Conservation (phyloP, 2,888 invertebrate species). For the Lamellibrachia columna region DNA sequence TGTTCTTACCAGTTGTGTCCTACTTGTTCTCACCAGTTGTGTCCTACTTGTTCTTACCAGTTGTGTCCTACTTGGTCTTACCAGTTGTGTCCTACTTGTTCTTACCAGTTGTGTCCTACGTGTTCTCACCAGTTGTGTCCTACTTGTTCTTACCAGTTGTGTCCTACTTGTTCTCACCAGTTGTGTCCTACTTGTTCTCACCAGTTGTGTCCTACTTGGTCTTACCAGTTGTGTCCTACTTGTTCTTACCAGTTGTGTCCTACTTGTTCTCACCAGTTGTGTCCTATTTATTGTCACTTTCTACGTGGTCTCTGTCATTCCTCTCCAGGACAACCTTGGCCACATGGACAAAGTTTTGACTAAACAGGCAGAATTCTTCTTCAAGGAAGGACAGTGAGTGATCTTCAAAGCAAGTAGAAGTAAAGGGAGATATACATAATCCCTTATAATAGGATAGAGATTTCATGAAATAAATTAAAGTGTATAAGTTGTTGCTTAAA, state of each 20-base stretch:
- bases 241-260: too few species aligned
- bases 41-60: too few species aligned
- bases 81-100: too few species aligned
- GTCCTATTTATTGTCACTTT: constrained; percentile 8
- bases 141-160: too few species aligned
- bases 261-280: constrained; percentile 2
- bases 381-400: constrained; percentile 76
- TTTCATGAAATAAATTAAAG: background rate
- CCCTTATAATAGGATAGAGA: background rate
- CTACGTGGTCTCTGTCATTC: background rate
- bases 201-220: too few species aligned
- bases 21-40: too few species aligned
- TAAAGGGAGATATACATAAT: background rate
- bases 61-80: too few species aligned
- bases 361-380: constrained; percentile 87
- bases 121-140: too few species aligned
- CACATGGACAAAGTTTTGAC: constrained; percentile 85
- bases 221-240: too few species aligned
- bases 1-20: background rate
- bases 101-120: too few species aligned
- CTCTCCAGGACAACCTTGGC: constrained; percentile 76
- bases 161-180: too few species aligned
- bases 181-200: too few species aligned
- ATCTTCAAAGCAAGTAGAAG: background rate
- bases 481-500: background rate